These are phyloP conservation scores for Halcyon senegalensis DNA, from an alignment of 2,113 vertebrate genomes.

Conservation along the genomic window DNA sequence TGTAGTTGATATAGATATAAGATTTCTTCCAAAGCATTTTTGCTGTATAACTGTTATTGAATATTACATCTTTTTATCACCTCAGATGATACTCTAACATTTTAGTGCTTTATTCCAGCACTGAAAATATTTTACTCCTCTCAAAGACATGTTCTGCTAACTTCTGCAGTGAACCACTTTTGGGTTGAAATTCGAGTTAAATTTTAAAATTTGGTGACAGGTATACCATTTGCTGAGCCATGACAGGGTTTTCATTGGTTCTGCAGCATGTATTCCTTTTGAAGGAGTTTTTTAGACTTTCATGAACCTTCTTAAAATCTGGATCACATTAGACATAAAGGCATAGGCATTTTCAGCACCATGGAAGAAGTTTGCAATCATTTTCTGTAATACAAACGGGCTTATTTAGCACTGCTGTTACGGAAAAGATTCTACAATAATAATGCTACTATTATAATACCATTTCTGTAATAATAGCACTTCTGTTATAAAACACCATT, in stretches of 20 bases:
- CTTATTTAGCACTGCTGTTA: constrained; percentile 79
- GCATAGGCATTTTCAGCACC: constrained; percentile 65
- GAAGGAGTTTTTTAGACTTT: neutral
- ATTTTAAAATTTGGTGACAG: constrained; percentile 45
- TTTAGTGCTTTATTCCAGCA: constrained; percentile 46
- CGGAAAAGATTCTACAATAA: constrained; percentile 76
- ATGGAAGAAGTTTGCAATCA: constrained; percentile 77
- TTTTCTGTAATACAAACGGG: constrained; percentile 75
- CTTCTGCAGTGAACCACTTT: constrained; percentile 3
- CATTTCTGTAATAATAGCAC: constrained; percentile 84
- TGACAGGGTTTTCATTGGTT: neutral
- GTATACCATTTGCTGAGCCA: neutral
- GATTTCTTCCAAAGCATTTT: constrained; percentile 70
- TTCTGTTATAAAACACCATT: constrained; percentile 86
- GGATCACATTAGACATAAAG: constrained; percentile 59
- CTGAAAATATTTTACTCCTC: constrained; percentile 50
- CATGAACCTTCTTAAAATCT: constrained; percentile 35
- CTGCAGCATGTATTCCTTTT: neutral
- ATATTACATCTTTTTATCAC: constrained; percentile 69
- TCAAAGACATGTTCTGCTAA: constrained; percentile 1
- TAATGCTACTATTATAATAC: constrained; percentile 83
- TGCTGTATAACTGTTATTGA: constrained; percentile 58
- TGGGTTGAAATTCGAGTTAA: constrained; percentile 18
- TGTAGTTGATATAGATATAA: constrained; percentile 66
- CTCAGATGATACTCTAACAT: constrained; percentile 24